Evolutionary conservation across 92 coral and sea anemone species (phyloP).

Genomic region (Metridium senile): DNA sequence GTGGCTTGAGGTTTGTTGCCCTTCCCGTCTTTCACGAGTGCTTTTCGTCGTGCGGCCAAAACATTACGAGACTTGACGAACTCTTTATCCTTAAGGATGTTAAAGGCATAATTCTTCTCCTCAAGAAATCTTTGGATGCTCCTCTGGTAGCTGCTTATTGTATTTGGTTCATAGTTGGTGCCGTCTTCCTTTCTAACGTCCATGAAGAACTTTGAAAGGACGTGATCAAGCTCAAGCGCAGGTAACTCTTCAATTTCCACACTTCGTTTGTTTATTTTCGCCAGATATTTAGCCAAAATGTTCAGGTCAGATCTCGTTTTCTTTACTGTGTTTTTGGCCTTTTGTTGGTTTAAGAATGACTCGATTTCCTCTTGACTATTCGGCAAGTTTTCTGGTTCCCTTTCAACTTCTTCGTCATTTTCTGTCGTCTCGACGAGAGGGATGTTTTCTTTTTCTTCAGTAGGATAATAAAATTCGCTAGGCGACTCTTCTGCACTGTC

Average conservation of each 20-base stretch:
- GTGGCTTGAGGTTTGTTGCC: too few relatives aligned
- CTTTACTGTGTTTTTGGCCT: slow-evolving; percentile 22
- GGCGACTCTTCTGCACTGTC: too few relatives aligned
- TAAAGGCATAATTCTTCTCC: neutral
- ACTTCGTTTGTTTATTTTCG: slow-evolving; percentile 6
- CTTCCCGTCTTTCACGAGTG: too few relatives aligned
- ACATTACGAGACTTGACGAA: too few relatives aligned
- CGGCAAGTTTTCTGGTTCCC: neutral
- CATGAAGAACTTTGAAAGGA: slow-evolving; percentile 23
- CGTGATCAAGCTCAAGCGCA: neutral
- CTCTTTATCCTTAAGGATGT: neutral
- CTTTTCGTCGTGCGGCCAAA: too few relatives aligned
- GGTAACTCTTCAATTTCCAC: neutral
- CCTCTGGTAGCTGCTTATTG: slow-evolving; percentile 19
- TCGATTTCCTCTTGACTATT: slow-evolving; percentile 33
- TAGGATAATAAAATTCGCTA: slow-evolving; percentile 29
- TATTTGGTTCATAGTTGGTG: slow-evolving; percentile 6
- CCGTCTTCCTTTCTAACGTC: slow-evolving; percentile 15
- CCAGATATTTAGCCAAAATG: slow-evolving; percentile 7
- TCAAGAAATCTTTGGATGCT: slow-evolving; percentile 8
- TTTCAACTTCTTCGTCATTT: slow-evolving; percentile 11
- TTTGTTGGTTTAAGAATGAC: neutral
- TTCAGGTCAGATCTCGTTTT: slow-evolving; percentile 21
- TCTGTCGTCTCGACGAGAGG: too few relatives aligned
- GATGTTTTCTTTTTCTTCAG: too few relatives aligned